Evolutionary conservation across 2,888 invertebrate genomes (phyloP).

Genomic region (Chrysopilus asiliformis): DNA sequence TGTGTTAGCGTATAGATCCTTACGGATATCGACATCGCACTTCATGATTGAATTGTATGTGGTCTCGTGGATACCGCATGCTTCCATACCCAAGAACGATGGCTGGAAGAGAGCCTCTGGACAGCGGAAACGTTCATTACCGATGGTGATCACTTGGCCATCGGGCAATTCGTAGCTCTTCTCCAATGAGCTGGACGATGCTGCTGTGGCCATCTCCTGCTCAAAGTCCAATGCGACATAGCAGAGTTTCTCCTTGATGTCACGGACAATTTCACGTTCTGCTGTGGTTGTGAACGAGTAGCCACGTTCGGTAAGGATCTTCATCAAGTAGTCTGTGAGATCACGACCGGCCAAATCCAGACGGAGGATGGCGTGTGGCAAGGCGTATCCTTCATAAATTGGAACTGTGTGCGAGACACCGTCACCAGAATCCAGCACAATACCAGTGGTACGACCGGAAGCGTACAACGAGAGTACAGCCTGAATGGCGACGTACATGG

Average conservation of each 20-base stretch:
- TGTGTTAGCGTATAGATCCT: constrained; percentile 91
- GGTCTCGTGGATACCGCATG: too few species aligned
- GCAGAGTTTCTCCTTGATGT: constrained; percentile 87
- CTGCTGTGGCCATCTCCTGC: constrained; percentile 90
- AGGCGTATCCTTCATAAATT: too few species aligned
- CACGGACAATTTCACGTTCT: constrained; percentile 90
- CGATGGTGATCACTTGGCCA: too few species aligned
- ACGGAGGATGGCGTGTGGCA: constrained; percentile 87
- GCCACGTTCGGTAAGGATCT: too few species aligned
- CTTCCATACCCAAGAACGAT: constrained; percentile 81
- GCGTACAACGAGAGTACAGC: constrained; percentile 88
- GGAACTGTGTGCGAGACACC: too few species aligned
- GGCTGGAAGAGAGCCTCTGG: constrained; percentile 92
- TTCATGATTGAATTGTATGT: constrained; percentile 96
- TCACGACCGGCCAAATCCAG: constrained; percentile 87
- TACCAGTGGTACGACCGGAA: constrained; percentile 94
- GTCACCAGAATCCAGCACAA: constrained; percentile 90
- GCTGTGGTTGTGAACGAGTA: constrained; percentile 87
- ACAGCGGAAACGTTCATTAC: too few species aligned
- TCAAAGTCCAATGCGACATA: constrained; percentile 84
- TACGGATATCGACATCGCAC: constrained; percentile 93
- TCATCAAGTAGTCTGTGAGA: constrained; percentile 87
- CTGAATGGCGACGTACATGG: constrained; percentile 90
- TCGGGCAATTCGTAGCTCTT: too few species aligned
- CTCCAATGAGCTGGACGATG: constrained; percentile 80